Evolutionary conservation across 1,140 invertebrate genomes (phyloP), one percentile per base, ranked within the genome.

Genomic region (Scylla paramamosain): DNA sequence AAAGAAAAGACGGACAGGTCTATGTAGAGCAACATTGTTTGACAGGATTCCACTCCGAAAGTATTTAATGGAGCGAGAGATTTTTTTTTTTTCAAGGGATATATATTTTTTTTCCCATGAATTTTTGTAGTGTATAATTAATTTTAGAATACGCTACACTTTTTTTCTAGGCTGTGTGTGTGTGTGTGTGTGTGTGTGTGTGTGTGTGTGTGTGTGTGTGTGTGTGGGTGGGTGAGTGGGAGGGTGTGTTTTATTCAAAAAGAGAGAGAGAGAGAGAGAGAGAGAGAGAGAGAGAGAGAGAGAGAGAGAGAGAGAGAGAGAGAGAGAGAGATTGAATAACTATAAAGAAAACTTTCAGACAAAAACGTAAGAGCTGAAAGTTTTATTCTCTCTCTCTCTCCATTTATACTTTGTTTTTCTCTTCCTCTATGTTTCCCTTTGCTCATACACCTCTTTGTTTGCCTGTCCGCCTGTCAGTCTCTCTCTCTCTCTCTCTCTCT

Each of bases 401-500:
- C 28, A 39, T 25, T 39, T 25, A 31, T 28, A 25, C 12, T 29
- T 31, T 86, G 32, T 59, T 59, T 59, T 59, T 20, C 52, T 59
- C 0, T 59, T 59, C 52, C 52, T 59, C 10, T 59, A 59, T 59
- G 10, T 14, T 59, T 59, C 77, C 20, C 77, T 25, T 29, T 29
- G 28, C 77, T 29, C 77, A 59, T 59, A 59, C n/a, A 14, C 32
- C 12, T 86, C 31, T 32, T 46, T 88, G 7, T 88, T 28, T 88
- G 6, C n/a, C 31, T 88, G 4, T 32, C n/a, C 29, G 4, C 29
- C 86, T 31, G 12, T 32, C 86, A 7, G 10, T 28, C 84, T 29
- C 84, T 28, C 28, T 87, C 32, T 88, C 86, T 88, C 86, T 88
- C 86, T 88, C 86, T 88, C 86, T 88, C 86, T 88, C 86, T 88